phyloP scores from a whole-genome alignment of 1,140 invertebrate genomes.

The Tetramorium parvispinum region DNA sequence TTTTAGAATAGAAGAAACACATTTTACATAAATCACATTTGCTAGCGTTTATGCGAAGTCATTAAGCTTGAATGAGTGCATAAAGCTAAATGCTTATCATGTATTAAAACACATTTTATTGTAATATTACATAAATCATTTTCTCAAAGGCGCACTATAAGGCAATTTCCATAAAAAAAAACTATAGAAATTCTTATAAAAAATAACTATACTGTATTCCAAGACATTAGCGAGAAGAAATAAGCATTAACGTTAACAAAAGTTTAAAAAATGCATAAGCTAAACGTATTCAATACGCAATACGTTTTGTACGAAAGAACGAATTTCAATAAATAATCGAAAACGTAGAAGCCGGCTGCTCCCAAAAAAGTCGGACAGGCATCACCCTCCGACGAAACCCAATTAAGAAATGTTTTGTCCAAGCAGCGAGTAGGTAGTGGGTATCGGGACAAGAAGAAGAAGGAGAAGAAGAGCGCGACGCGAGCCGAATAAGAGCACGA shows the following conservation, averaged over 20 bases:
- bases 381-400: conserved; percentile 78
- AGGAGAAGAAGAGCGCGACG: conserved; percentile 62
- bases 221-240: not conserved
- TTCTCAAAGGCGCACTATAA: not conserved
- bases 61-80: not conserved
- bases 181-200: not conserved
- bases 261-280: not conserved
- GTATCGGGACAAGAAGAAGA: conserved; percentile 56
- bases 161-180: not conserved
- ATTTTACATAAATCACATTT: conserved; percentile 1
- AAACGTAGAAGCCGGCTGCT: conserved; percentile 51
- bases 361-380: conserved; percentile 62
- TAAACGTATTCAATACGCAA: not conserved
- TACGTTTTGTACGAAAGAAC: conserved; percentile 16
- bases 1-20: conserved; percentile 8
- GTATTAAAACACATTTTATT: not conserved
- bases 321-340: conserved; percentile 72
- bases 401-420: conserved; percentile 87
- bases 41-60: not conserved
- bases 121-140: not conserved
- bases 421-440: conserved; percentile 70
- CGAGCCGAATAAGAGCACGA: conserved; percentile 79
- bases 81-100: not conserved
- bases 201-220: not conserved
- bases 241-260: not conserved